These are phyloP conservation scores for Xestia xanthographa DNA, from an alignment of 2,888 invertebrate genomes.

Conservation along the genomic window DNA sequence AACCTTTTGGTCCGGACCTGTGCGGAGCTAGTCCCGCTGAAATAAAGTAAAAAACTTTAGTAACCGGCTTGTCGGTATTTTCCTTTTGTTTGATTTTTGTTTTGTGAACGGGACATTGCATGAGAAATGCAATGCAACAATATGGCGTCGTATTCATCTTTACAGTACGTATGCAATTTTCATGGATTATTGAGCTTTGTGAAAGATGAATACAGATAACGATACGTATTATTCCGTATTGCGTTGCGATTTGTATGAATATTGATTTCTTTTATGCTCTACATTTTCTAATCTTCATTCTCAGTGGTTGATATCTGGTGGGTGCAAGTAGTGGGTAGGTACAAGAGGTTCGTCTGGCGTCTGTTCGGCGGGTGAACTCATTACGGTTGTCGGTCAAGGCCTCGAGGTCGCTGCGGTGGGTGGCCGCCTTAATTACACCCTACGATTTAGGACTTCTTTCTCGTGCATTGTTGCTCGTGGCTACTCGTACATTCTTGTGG, in stretches of 20 bases:
- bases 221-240: conserved; percentile 44
- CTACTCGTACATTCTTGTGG: conserved; percentile 70
- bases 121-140: conserved; percentile 89
- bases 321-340: conserved; percentile 47
- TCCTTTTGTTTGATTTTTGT: conserved; percentile 89
- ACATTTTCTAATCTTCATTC: conserved; percentile 19
- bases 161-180: conserved; percentile 75
- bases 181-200: conserved; percentile 73
- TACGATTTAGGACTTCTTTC: conserved; percentile 84
- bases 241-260: conserved; percentile 22
- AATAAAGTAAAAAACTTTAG: conserved; percentile 90
- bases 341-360: conserved; percentile 70
- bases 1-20: conserved; percentile 78
- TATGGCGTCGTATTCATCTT: conserved; percentile 85
- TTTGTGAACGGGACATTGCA: conserved; percentile 89
- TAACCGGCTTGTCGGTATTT: conserved; percentile 90
- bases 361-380: conserved; percentile 84
- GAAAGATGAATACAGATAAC: conserved; percentile 58
- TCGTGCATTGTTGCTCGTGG: conserved; percentile 68
- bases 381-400: conserved; percentile 90
- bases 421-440: conserved; percentile 89
- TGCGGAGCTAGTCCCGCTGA: conserved; percentile 79
- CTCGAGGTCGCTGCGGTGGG: conserved; percentile 89
- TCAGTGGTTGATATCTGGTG: conserved; percentile 34
- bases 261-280: conserved; percentile 31